Base-by-base conservation (phyloP, 2,797 vertebrate species). In the Hafferia zeledoni region DNA sequence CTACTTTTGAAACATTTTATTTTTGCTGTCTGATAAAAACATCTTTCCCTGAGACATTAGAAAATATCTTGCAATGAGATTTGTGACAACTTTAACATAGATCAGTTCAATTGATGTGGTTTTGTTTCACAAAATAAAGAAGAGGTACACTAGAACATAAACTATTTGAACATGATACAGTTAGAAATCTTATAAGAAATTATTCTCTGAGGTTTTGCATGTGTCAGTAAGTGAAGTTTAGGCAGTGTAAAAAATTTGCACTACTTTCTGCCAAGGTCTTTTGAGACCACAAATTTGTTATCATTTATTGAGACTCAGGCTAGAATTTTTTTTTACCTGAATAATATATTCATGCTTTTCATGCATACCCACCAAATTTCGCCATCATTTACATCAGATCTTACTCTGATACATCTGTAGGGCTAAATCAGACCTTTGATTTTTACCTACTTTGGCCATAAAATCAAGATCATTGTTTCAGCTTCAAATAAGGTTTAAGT, bases 101-200 rank as follows among this genome's bases (percentile, higher is more conserved):
- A 37, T 72, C 30, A 4, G 18, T 70, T 78, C 44, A 39, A 20
- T 39, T 24, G 43, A 4, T 43, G 20, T 49, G 18, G 11, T 5
- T 84, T 79, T 85, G 4, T 61, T 86, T 53, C 56, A 65, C 24
- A 89, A 61, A 81, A 74, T 63, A 12, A 50, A 57, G 33, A 57
- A 61, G 1, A 2, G 5, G 31, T 33, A 19, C 4, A 1, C 0
- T 20, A 75, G 30, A 46, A 53, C 6, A 24, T 44, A 56, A 75
- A 20, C 0, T 78, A n/a, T 64, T 81, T 76, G 52, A 33, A 44
- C 14, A 43, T 10, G 11, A 63, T 46, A 43, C 6, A 39, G 31
- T 52, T 56, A 78, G 39, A 87, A 76, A 55, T 47, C 1, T 46
- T 76, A 17, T 9, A 87, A 57, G 14, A 65, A 57, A 31, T 89